Conservation (phyloP, 2,797 vertebrate genomes). For the Poecilia velifera region DNA sequence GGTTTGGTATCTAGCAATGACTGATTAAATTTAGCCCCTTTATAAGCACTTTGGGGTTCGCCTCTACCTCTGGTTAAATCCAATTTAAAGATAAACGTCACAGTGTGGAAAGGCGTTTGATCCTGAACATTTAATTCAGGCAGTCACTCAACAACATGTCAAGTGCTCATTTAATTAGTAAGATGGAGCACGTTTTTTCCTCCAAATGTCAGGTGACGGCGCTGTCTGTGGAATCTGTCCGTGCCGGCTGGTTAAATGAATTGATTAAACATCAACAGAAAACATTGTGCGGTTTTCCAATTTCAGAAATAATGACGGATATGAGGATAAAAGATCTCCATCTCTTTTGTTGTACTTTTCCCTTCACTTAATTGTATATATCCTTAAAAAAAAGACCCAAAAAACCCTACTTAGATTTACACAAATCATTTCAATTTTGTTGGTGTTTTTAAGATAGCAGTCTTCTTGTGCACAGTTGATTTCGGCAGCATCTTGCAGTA, state of each 20-base stretch:
- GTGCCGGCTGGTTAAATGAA: constrained; percentile 23
- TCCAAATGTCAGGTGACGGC: constrained; percentile 33
- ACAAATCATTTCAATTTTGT: constrained; percentile 48
- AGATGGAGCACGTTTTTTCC: constrained; percentile 10
- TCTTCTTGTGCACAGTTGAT: constrained; percentile 17
- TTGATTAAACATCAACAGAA: constrained; percentile 31
- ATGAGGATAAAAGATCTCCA: constrained; percentile 6
- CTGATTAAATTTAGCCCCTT: constrained; percentile 27
- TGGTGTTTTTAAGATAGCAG: constrained; percentile 39
- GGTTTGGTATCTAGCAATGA: constrained; percentile 17
- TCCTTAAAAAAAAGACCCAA: too few species aligned
- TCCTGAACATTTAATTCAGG: constrained; percentile 25
- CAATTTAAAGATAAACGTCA: constrained; percentile 36
- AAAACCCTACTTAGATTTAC: too few species aligned
- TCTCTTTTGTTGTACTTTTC: neutral
- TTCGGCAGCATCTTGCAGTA: constrained; percentile 28
- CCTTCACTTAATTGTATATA: constrained; percentile 1
- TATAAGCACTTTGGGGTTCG: constrained; percentile 7
- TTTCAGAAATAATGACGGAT: constrained; percentile 20
- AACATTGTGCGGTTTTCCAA: constrained; percentile 6
- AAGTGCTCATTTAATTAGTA: constrained; percentile 48
- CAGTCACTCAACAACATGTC: constrained; percentile 36
- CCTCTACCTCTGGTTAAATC: constrained; percentile 30
- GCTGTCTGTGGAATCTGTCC: constrained; percentile 10
- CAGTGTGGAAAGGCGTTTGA: constrained; percentile 33